Conservation (phyloP, 2,888 invertebrate species). For the Prenolepis imparis region DNA sequence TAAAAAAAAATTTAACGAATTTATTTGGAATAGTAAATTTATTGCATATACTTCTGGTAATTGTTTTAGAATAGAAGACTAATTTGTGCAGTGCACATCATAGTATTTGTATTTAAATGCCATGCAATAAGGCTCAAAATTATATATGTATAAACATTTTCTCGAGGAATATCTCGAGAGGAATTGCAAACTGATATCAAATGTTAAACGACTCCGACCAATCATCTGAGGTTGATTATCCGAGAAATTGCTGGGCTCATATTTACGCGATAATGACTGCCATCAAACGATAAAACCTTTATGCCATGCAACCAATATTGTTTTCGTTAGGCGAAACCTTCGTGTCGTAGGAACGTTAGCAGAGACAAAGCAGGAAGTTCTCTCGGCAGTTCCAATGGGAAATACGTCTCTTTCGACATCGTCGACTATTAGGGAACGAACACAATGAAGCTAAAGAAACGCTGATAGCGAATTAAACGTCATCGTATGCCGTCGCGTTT, state of each 20-base stretch:
- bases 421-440: conserved; percentile 22
- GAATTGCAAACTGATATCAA: background rate
- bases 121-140: background rate
- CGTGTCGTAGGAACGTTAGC: conserved; percentile 34
- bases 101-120: background rate
- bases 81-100: background rate
- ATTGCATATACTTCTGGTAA: background rate
- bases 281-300: conserved; percentile 38
- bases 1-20: background rate
- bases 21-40: background rate
- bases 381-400: conserved; percentile 6
- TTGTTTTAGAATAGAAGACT: background rate
- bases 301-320: conserved; percentile 43
- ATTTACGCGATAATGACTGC: conserved; percentile 47
- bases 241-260: conserved; percentile 16
- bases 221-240: conserved; percentile 34
- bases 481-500: conserved; percentile 53
- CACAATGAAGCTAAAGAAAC: conserved; percentile 45
- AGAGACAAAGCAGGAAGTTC: conserved; percentile 27
- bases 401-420: conserved; percentile 56
- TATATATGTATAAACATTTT: background rate
- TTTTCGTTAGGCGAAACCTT: conserved; percentile 32
- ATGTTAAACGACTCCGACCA: background rate
- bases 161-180: conserved; percentile 1
- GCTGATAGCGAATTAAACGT: conserved; percentile 67